phyloP scores from a whole-genome alignment of 2,797 vertebrate genomes.

The Lacerta viridis region DNA sequence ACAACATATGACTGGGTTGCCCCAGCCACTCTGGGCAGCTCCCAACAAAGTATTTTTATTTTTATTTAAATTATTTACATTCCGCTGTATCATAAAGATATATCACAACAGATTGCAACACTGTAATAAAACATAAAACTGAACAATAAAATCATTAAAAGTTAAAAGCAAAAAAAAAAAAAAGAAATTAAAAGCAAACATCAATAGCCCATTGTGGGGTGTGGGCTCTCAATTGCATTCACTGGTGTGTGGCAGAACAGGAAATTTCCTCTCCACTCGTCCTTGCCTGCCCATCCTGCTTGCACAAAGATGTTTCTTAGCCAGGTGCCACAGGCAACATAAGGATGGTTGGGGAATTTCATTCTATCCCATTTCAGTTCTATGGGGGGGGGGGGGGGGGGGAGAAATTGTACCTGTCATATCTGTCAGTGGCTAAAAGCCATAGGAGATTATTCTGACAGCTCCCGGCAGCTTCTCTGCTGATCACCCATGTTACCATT shows the following conservation, averaged over 20 bases:
- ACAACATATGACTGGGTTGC: too few species aligned
- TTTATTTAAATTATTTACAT: too few species aligned
- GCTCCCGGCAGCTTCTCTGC: constrained; percentile 57
- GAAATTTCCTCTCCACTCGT: neutral
- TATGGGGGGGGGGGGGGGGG: constrained; percentile 48
- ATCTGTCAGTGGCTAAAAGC: constrained; percentile 67
- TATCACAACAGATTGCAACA: too few species aligned
- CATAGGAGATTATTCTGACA: constrained; percentile 61
- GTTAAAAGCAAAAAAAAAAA: too few species aligned
- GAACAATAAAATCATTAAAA: too few species aligned
- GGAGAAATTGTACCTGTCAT: constrained; percentile 66
- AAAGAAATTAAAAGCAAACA: too few species aligned
- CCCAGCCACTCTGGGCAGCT: too few species aligned
- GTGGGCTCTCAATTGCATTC: neutral
- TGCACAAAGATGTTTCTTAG: constrained; percentile 43
- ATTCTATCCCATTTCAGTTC: constrained; percentile 54
- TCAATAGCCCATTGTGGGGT: too few species aligned
- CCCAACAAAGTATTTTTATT: too few species aligned
- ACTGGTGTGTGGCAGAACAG: neutral
- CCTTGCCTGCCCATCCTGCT: neutral
- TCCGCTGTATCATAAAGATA: too few species aligned
- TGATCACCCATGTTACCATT: constrained; percentile 48
- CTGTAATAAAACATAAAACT: too few species aligned
- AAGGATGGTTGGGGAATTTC: constrained; percentile 37
- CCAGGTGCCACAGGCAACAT: constrained; percentile 42